A percentile compares a stretch with the other conserved stretches of the same genome.
phyloP scores from a whole-genome alignment of 2,113 vertebrate genomes.

The Alosa alosa region DNA sequence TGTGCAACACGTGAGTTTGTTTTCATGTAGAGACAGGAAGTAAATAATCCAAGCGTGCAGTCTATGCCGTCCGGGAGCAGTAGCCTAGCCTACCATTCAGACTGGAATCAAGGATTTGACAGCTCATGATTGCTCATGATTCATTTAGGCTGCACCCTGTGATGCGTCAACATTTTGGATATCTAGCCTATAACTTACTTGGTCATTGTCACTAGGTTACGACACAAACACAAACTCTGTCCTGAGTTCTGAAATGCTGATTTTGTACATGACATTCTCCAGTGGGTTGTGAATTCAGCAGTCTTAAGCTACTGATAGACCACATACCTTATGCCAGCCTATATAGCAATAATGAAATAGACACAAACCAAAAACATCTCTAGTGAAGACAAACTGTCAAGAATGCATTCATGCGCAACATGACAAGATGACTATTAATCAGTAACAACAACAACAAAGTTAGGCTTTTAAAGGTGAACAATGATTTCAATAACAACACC shows the following conservation, averaged over 20 bases:
- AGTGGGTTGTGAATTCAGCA: neutral
- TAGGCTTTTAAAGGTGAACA: no score
- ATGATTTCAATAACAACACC: neutral
- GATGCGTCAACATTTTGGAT: neutral
- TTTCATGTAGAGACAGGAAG: conserved; percentile 70
- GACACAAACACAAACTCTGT: neutral
- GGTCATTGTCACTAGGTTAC: neutral
- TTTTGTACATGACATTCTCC: neutral
- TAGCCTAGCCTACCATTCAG: neutral
- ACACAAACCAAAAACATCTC: neutral
- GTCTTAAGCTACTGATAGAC: neutral
- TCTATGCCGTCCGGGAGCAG: neutral
- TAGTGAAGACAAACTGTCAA: neutral
- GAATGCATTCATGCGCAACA: neutral
- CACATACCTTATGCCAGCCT: neutral
- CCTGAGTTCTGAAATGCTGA: neutral
- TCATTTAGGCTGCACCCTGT: neutral
- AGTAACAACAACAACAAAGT: no score
- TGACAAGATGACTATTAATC: neutral
- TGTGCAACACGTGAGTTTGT: conserved; percentile 72
- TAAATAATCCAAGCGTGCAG: conserved; percentile 21
- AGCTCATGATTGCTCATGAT: neutral
- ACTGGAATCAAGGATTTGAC: neutral
- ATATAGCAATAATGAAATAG: neutral
- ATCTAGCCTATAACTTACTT: neutral